These are phyloP conservation scores for Glaucomys volans DNA, from an alignment of 2,113 vertebrate genomes.

Conservation along the genomic window DNA sequence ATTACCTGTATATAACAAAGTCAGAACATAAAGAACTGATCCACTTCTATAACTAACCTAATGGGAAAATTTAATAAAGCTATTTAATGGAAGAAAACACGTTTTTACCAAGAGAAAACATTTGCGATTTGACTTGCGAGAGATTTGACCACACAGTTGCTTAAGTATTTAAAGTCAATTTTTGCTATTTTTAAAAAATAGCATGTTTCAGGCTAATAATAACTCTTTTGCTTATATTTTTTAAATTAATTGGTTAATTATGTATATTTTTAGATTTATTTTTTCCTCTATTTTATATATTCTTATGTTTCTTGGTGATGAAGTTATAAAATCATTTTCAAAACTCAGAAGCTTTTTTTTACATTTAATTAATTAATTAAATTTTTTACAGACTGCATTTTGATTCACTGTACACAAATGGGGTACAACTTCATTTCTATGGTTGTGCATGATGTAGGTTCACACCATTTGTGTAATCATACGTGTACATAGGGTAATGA, in stretches of 20 bases:
- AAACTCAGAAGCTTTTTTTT: not conserved
- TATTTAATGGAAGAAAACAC: conserved; percentile 6
- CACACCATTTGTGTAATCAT: too few relatives aligned
- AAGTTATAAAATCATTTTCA: not conserved
- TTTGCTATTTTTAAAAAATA: conserved; percentile 2
- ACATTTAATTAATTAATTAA: too few relatives aligned
- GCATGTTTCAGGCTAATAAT: not conserved
- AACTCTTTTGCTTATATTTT: not conserved
- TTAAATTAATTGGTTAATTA: not conserved
- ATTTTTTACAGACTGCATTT: too few relatives aligned
- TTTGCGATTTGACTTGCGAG: not conserved
- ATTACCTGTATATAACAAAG: not conserved
- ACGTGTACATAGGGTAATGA: too few relatives aligned
- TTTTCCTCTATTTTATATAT: not conserved
- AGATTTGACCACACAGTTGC: not conserved
- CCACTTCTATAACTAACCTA: not conserved
- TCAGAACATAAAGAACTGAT: not conserved
- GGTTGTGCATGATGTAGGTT: too few relatives aligned
- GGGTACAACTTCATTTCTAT: too few relatives aligned
- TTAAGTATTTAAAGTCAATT: conserved; percentile 35
- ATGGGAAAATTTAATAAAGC: not conserved
- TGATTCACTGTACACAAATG: too few relatives aligned
- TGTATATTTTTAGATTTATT: not conserved
- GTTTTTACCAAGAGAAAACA: not conserved
- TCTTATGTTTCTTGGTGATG: conserved; percentile 1